These are phyloP conservation scores for Clamator glandarius DNA, from an alignment of 2,797 vertebrate species.

Conservation along the genomic window DNA sequence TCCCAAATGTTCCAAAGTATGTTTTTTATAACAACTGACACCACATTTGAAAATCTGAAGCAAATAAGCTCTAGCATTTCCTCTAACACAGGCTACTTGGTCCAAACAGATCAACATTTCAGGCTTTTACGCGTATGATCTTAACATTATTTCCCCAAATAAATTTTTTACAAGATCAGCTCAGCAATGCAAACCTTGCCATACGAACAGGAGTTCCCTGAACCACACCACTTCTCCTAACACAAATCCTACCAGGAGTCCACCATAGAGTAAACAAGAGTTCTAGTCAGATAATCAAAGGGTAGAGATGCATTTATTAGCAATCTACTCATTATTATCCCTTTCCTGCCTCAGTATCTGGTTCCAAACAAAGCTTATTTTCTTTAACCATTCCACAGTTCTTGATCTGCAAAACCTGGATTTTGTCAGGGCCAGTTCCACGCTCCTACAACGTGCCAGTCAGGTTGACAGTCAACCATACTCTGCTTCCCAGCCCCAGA, in stretches of 20 bases:
- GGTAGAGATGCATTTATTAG: not conserved
- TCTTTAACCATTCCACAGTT: not conserved
- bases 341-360: not conserved
- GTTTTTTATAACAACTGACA: not conserved
- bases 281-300: not conserved
- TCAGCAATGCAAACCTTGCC: not conserved
- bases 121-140: not conserved
- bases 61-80: not conserved
- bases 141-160: not conserved
- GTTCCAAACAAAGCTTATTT: not conserved
- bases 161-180: not conserved
- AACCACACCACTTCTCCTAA: not conserved
- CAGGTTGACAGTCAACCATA: not conserved
- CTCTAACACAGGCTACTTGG: not conserved
- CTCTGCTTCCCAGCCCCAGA: not conserved
- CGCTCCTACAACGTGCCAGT: accelerated
- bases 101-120: not conserved
- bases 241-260: not conserved
- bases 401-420: not conserved
- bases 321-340: not conserved
- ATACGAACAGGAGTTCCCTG: not conserved
- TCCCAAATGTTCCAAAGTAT: not conserved
- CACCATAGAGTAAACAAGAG: not conserved
- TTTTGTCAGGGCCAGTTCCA: not conserved
- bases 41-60: not conserved